A percentile compares a stretch with the other conserved stretches of the same genome.
Evolutionary conservation across 1,140 invertebrate species (phyloP).

Genomic region (Maconellicoccus hirsutus): DNA sequence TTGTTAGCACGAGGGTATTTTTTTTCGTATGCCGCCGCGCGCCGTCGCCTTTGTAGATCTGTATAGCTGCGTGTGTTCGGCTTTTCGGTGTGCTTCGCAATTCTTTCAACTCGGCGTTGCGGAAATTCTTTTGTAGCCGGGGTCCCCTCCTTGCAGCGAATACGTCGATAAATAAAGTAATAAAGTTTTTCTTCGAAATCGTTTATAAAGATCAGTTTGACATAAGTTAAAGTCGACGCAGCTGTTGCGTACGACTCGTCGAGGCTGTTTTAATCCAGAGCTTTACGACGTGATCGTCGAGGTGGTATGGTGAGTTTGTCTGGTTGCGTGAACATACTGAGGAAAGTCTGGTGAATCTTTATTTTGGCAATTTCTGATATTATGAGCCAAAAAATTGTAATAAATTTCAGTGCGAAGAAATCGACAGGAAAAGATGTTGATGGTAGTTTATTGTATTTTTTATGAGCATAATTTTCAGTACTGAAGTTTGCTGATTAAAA

Average conservation of each 20-base stretch:
- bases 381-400: too few species aligned
- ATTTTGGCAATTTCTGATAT: too few species aligned
- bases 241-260: neutral
- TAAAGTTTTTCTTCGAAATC: conserved; percentile 5
- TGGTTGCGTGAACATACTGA: too few species aligned
- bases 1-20: neutral
- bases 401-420: too few species aligned
- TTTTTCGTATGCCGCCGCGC: conserved; percentile 23
- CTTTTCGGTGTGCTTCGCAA: neutral
- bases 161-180: conserved; percentile 19
- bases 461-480: too few species aligned
- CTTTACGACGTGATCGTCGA: too few species aligned
- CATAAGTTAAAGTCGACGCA: conserved; percentile 12
- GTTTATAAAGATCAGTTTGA: conserved; percentile 19
- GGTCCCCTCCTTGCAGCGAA: neutral
- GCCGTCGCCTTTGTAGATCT: conserved; percentile 20
- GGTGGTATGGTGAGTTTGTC: too few species aligned
- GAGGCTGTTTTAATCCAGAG: too few species aligned
- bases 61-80: neutral
- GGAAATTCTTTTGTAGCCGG: conserved; percentile 22
- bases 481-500: too few species aligned
- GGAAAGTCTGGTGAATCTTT: too few species aligned
- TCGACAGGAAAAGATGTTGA: too few species aligned
- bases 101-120: neutral
- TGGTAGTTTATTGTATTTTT: too few species aligned